Base-by-base conservation (phyloP, 2,888 invertebrate genomes). In the Augiades crinisus region DNA sequence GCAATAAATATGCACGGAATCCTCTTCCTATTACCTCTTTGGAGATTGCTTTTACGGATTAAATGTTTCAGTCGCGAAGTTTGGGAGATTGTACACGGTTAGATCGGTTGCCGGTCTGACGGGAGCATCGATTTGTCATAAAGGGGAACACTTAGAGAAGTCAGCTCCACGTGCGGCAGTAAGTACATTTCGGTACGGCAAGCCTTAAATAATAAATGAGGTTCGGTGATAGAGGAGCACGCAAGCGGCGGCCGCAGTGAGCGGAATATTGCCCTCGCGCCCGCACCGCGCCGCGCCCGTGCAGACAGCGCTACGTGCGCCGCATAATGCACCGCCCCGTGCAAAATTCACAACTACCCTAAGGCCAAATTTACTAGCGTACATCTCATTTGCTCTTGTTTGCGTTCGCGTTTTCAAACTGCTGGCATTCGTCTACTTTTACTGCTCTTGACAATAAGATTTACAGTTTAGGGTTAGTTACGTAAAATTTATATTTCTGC, bases 341-440 rank as follows among this genome's bases (percentile, higher is more conserved):
- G 75, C 82, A 83, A 87, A 86, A 88, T 88, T 88, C 84, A 84
- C 87, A 82, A 84, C 84, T 83, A 82, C 81, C 79, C 81, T 70
- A 76, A 70, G 69, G 76, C 78, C 70, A 81, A 85, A 84, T 86
- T 86, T 81, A 78, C 83, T 78, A 72, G 72, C 78, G 75, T 77
- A 70, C 82, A 83, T 83, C 81, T 84, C 85, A 84, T 87, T 86
- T 86, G 78, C 78, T 83, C 80, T 80, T 81, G 81, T 84, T 84
- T 76, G 73, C 64, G 50, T 57, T 58, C 58, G 52, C 56, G 63
- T 66, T 69, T 65, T 61, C 74, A 80, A 81, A 82, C 76, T 78
- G 74, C 72, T 55, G 44, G 47, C 41, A 49, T 49, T 49, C 41
- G 33, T 43, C 34, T 41, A 34, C 33, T 49, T 30, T 17, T 34